Evolutionary conservation across 2,888 invertebrate species (phyloP), one percentile per base, ranked within the genome.

Genomic region (Plutella xylostella): DNA sequence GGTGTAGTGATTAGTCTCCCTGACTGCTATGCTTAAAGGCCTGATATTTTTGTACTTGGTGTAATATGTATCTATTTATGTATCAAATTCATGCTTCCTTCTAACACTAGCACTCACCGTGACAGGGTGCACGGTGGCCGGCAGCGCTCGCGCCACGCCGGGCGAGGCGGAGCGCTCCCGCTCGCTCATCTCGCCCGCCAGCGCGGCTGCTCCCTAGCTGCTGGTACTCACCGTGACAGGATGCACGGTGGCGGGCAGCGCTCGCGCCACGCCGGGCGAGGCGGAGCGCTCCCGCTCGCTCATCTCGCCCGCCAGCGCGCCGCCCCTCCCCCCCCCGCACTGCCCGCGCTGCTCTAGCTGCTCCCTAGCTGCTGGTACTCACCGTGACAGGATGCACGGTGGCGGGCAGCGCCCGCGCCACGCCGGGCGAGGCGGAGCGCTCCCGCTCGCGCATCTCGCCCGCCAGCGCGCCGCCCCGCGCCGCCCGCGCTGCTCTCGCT

Each of bases 371-470:
- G 28, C 3, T 12, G 14, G 48, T 48, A 72, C 78, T 74, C 30
- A 79, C 78, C 45, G 52, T 54, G 21, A 52, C 51, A 0, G 80
- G 74, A 19, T 72, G 66, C 12, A 80, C 78, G 9, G 74, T 51
- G 0, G 76, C 80, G 0, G 80, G 82, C 48, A 77, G 52, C 20
- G 82, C 80, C 0, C 80, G 53, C 12, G 72, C 72, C 0, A 70
- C 37, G 4, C 65, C 69, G 0, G 82, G 80, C 15, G 80, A 82
- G 1, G 74, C 76, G 0, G 79, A 80, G 1, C 80, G 72, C 49
- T 82, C 79, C 0, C 77, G 60, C 51, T 82, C 82, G 19, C 79
- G 65, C 82, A 82, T 82, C 60, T 82, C 80, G 0, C 61, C 57
- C 14, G 69, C 67, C 1, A 76, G 57, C 1, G 69, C 72, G 11